Evolutionary conservation across 2,888 invertebrate genomes (phyloP).

Genomic region (Dryobota labecula): DNA sequence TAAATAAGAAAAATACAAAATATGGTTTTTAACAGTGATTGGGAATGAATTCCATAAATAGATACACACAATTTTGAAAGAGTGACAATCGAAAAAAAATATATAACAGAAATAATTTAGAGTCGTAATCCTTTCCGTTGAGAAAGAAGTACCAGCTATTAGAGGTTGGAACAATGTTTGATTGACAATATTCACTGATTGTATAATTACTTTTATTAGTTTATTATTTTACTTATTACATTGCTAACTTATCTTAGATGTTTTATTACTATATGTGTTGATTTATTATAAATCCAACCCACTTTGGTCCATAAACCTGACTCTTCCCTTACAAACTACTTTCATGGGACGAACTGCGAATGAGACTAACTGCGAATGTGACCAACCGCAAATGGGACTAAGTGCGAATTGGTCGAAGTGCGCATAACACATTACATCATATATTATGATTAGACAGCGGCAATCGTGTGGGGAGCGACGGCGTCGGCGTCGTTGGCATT

Average conservation of each 20-base stretch:
- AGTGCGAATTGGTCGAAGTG: too few relatives aligned
- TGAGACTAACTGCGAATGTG: too few relatives aligned
- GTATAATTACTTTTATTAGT: too few relatives aligned
- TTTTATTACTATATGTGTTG: too few relatives aligned
- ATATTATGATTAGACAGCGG: constrained; percentile 35
- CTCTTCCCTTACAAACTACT: too few relatives aligned
- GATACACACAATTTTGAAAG: constrained; percentile 22
- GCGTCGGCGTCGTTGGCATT: constrained; percentile 35
- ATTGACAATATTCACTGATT: too few relatives aligned
- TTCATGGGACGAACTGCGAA: too few relatives aligned
- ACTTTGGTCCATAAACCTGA: too few relatives aligned
- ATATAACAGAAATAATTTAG: neutral
- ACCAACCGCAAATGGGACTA: too few relatives aligned
- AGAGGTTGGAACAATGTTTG: constrained; percentile 11
- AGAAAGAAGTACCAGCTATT: constrained; percentile 42
- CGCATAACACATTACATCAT: constrained; percentile 41
- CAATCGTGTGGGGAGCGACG: constrained; percentile 28
- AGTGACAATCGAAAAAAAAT: constrained; percentile 7
- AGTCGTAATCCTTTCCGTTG: constrained; percentile 22
- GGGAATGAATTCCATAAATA: neutral
- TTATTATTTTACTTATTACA: too few relatives aligned
- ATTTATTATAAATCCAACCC: too few relatives aligned
- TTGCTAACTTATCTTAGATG: too few relatives aligned
- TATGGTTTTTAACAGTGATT: neutral
- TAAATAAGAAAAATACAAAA: constrained; percentile 11